Base-by-base conservation (phyloP, 2,113 vertebrate genomes). In the Sturnus vulgaris region DNA sequence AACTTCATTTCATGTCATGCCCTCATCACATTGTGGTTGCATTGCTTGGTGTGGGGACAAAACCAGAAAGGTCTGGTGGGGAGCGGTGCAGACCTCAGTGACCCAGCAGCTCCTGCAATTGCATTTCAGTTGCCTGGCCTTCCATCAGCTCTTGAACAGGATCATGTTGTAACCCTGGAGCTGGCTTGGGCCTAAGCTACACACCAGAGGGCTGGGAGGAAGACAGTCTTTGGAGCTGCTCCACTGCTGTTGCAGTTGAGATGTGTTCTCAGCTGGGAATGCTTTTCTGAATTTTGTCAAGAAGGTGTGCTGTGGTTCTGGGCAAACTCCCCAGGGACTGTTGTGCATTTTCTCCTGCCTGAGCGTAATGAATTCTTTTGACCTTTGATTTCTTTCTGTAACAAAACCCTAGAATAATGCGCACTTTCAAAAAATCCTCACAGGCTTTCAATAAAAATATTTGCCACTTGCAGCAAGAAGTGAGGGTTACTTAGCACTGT, bases 291-390 rank as follows among this genome's bases (percentile, higher is more conserved):
- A 6, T 17, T 57, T 81, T 89, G 59, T 66, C 33, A 22, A 8
- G 33, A 63, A 50, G 40, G 12, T 59, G 21, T 33, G 12, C 42
- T 70, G n/a, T 2, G 10, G 49, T 69, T 83, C 50, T 88, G 59
- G 30, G 25, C 7, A 42, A 77, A 61, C 13, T 86, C 22, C 46
- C 15, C 0, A 0, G 30, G 86, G 86, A 24, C 47, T 0, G 0
- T 63, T 0, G 0, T 44, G 31, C 22, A 10, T 69, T 63, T 90
- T 70, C 50, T 69, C 10, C 55, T 80, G 12, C 28, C 30, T 49
- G 31, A 16, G 30, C 6, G 2, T 33, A 42, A 55, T 59, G 15
- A 50, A 73, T 77, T 73, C 19, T 82, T 92, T 70, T 88, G 59
- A 63, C 27, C 19, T 86, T 83, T 77, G 37, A 30, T 82, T 84